Conservation (phyloP, 2,888 invertebrate genomes). For the Hemaris fuciformis region DNA sequence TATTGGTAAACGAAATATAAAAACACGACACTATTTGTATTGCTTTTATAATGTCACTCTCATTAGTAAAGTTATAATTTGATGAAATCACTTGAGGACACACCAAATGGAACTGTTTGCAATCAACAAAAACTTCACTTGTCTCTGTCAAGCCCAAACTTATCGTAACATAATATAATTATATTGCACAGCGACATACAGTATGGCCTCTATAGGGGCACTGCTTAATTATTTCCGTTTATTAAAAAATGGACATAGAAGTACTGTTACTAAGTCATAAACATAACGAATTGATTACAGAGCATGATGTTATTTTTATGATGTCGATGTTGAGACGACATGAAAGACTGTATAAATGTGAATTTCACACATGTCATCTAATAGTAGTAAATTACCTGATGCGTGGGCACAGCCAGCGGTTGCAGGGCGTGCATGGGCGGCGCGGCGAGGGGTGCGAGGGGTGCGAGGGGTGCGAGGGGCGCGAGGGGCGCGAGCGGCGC, state of each 20-base stretch:
- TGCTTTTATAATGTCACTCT: neutral
- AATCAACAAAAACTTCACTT: neutral
- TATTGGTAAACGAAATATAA: neutral
- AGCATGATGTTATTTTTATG: neutral
- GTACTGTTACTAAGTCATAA: neutral
- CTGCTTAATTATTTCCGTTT: neutral
- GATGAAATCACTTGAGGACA: neutral
- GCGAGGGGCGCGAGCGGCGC: slow-evolving; percentile 86
- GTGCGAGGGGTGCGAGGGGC: no score
- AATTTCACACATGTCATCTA: slow-evolving; percentile 32
- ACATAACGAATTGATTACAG: neutral
- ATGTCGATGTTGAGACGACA: neutral
- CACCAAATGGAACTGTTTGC: neutral
- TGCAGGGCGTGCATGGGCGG: slow-evolving; percentile 44
- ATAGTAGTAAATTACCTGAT: slow-evolving; percentile 78
- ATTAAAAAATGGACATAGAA: neutral
- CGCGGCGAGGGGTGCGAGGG: slow-evolving; percentile 51
- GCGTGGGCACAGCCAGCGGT: slow-evolving; percentile 69
- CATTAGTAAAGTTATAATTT: neutral
- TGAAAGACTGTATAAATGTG: neutral
- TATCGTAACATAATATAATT: neutral
- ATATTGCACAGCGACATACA: neutral
- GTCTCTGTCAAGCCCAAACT: neutral
- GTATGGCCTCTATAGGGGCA: neutral
- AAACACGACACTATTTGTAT: neutral